Evolutionary conservation across 2,888 invertebrate genomes (phyloP).

Genomic region (Halictus quadricinctus): DNA sequence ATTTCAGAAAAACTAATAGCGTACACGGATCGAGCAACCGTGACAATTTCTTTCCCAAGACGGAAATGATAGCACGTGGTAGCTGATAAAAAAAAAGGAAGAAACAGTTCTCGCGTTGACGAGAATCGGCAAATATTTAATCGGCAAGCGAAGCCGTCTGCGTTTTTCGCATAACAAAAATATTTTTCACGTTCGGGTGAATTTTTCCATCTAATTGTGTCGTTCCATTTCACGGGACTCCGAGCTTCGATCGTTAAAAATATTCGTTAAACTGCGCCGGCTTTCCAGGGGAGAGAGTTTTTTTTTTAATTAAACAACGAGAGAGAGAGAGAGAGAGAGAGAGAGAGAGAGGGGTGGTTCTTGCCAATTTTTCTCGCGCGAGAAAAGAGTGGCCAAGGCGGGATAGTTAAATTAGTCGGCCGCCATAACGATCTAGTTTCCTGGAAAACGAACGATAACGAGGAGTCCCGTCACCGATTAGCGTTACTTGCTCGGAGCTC

Average conservation of each 20-base stretch:
- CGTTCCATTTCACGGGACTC: slow-evolving; percentile 6
- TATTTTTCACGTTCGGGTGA: not conserved
- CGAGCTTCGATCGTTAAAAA: slow-evolving; percentile 22
- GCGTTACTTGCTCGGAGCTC: slow-evolving; percentile 29
- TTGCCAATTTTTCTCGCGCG: slow-evolving; percentile 26
- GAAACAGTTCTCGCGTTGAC: not conserved
- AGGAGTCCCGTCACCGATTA: slow-evolving; percentile 43
- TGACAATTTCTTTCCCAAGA: not conserved
- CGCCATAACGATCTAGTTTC: slow-evolving; percentile 29
- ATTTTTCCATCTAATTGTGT: not conserved
- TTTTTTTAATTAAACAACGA: slow-evolving; percentile 14
- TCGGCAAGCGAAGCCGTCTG: no score
- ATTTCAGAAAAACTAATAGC: not conserved
- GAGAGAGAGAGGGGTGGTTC: not conserved
- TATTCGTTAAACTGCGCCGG: not conserved
- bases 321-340: not conserved
- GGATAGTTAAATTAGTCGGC: slow-evolving; percentile 34
- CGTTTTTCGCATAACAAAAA: not conserved
- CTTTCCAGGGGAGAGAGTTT: not conserved
- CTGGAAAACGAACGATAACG: slow-evolving; percentile 42
- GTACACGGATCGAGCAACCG: not conserved
- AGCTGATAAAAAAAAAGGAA: no score
- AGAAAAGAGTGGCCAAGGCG: not conserved
- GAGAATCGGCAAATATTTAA: not conserved
- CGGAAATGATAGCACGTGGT: not conserved